Evolutionary conservation across 1,140 invertebrate species (phyloP), one percentile per base, ranked within the genome.

Genomic region (Zaprionus nigranus): DNA sequence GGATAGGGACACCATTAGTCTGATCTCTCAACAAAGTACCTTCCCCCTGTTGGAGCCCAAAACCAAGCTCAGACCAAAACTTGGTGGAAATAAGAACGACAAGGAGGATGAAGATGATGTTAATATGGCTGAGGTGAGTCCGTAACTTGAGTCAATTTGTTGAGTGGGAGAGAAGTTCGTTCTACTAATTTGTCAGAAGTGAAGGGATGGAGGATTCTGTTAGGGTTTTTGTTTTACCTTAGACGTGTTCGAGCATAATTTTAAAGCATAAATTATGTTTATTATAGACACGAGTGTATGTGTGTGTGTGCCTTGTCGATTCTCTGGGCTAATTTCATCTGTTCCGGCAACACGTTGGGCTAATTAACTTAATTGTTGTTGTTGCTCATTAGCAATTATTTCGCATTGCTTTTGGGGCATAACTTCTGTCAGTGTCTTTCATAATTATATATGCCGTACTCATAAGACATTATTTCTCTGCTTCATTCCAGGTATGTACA

Each of bases 301-400:
- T 49, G 3, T 22, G 46, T 49, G 46, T 49, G 46, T 49, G 24
- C 51, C 22, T 54, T 54, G 51, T 46, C 38, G 43, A 53, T 59
- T 22, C 60, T 46, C 38, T 36, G 54, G 51, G 36, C 20, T 46
- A 64, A 54, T 51, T 15, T 57, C 51, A 43, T 26, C 20, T 22
- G 28, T 26, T 38, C 13, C 13, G 12, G 24, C 34, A 69, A 56
- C 72, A 75, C 65, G 72, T 76, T 71, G 66, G 49, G 61, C 61
- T 51, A 68, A 78, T 78, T 78, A 69, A 78, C 54, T 73, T 74
- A 73, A 80, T 80, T 80, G 69, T 61, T 51, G 75, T 64, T 51
- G 46, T 13, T 57, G 68, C 74, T 79, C 64, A 68, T 79, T 77
- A 68, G 64, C 46, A 59, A 77, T 69, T 68, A 59, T 77, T 79